A percentile compares a stretch with the other conserved stretches of the same genome.
Evolutionary conservation across 2,888 invertebrate genomes (phyloP).

Genomic region (Eugnorisma glareosa): DNA sequence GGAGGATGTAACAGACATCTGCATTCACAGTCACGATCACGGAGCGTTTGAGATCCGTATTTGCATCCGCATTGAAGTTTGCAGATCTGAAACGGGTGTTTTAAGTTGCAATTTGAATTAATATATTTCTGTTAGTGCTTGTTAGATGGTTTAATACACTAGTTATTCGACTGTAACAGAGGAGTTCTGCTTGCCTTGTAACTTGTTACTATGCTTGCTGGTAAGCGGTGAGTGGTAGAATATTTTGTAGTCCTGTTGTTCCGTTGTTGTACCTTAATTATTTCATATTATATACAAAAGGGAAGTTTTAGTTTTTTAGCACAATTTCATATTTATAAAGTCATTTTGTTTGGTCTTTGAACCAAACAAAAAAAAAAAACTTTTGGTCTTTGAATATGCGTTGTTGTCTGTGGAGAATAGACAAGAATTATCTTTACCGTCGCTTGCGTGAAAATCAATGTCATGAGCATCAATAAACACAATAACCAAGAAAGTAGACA

Average conservation of each 20-base stretch:
- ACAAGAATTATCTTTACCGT: no score
- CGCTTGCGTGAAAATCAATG: neutral
- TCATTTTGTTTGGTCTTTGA: no score
- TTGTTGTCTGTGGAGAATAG: neutral
- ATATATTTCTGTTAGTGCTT: constrained; percentile 30
- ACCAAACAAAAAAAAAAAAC: no score
- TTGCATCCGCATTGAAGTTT: constrained; percentile 61
- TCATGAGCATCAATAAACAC: neutral
- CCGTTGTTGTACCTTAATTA: neutral
- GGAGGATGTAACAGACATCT: constrained; percentile 50
- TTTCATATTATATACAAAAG: neutral
- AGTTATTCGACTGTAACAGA: neutral
- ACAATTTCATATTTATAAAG: neutral
- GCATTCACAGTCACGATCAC: constrained; percentile 64
- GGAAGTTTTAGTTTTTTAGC: neutral
- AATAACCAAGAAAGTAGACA: neutral
- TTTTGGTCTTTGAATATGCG: neutral
- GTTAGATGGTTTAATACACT: constrained; percentile 1
- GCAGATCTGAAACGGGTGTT: constrained; percentile 51
- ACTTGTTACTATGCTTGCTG: neutral
- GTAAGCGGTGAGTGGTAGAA: no score
- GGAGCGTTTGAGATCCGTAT: constrained; percentile 57
- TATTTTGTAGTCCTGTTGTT: neutral
- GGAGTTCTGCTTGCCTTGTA: neutral
- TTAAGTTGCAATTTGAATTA: constrained; percentile 56